Evolutionary conservation across 1,140 invertebrate species (phyloP), one percentile per base, ranked within the genome.

Genomic region (Pseudobourletiella spinata): DNA sequence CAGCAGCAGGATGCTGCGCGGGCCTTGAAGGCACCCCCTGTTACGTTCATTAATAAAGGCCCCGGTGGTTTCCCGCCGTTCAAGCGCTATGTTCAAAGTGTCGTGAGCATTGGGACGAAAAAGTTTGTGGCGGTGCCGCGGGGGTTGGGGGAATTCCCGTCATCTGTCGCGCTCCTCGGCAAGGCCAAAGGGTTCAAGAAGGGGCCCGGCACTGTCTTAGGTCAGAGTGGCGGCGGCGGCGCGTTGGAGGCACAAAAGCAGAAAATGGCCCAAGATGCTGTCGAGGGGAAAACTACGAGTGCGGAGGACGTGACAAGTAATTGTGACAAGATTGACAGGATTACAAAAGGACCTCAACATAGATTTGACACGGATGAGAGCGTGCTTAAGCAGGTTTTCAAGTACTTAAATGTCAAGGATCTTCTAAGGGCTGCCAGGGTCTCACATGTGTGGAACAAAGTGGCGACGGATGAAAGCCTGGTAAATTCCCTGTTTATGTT

Each of bases 71-170:
- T 55, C 22, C 30, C 52, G 6, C 16, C 32, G 8, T 61, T 61
- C 29, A 46, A 39, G 20, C 20, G 50, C 0, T 63, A 63, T 43
- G 56, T 59, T 22, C 65, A 66, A 42, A 57, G 50, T 51, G 58
- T 66, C 24, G 61, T 66, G 3, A 60, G 52, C 15, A 62, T 66
- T 50, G 65, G 65, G 24, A 35, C 43, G 2, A 66, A 66, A 39
- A 66, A 63, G 46, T 66, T 66, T 46, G 48, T 66, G 4, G 60
- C 52, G 26, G 42, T 66, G 44, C 64, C 64, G 6, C 51, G 52
- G 3, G 30, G 22, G 6, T 2, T 2, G 14, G n/a, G 14, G 4
- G 48, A 24, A 25, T 25, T 26, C 6, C 8, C 44, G 6, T 46
- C 18, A 4, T 8, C 32, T n/a, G 32, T 39, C n/a, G 32, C 32